Evolutionary conservation across 2,888 invertebrate species (phyloP), one percentile per base, ranked within the genome.

Genomic region (Ectropis crepuscularia): DNA sequence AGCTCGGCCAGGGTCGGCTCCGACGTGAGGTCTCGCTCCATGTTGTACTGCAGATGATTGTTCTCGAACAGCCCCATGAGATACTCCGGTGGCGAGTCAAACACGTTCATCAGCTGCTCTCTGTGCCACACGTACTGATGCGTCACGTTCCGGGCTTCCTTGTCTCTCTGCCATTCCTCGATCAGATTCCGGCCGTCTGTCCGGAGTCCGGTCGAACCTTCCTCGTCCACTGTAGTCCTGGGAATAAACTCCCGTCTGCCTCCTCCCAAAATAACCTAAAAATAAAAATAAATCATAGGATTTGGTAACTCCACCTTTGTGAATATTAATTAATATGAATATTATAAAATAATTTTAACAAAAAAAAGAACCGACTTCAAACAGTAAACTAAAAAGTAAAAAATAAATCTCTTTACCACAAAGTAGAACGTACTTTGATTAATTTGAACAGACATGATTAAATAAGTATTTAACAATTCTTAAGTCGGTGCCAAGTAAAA

Each of bases 211-310:
- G 11, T 38, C 0, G 80, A 74, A 0, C 92, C 92, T 66, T 94
- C 93, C 37, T 88, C 93, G 80, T 95, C 96, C 12, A 71, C 71
- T 0, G 73, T 74, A 2, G 81, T 81, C 9, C 85, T 92, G 0
- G 95, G 94, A 11, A 95, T 77, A 70, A 97, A 95, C 63, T 95
- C 93, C 6, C 87, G 83, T 37, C 96, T 89, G 0, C 97, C 97
- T 0, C 97, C 96, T 0, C 96, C 97, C 64, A 97, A 81, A 49
- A 96, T 94, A 0, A 96, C 94, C 93, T 72, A 46, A 0, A 36
- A 36, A 10, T 11, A 1, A 2, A 46, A 46, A 54, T 11, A 49
- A 51, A 49, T 28, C 9, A 10, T 9, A 2, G 9, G 6, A 5
- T 10, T 9, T 8, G 6, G 28, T 5, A 28, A 28, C 9, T 28